Conservation (phyloP, 2,888 invertebrate genomes). For the Escarpia spicata region DNA sequence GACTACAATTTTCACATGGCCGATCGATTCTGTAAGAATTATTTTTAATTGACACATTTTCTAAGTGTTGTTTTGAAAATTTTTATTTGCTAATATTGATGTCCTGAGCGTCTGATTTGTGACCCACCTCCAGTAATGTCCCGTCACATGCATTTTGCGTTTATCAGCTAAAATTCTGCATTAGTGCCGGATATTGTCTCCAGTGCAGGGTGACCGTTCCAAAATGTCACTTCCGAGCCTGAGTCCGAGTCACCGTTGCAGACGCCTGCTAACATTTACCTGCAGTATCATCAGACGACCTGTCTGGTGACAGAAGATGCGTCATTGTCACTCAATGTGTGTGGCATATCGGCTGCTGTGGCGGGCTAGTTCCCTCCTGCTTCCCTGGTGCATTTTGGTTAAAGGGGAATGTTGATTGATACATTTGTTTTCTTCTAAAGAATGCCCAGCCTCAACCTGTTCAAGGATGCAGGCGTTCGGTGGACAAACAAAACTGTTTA, state of each 20-base stretch:
- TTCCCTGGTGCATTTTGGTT: not conserved
- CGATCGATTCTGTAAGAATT: not conserved
- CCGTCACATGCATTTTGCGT: not conserved
- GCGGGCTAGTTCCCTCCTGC: not conserved
- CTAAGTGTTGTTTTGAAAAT: not conserved
- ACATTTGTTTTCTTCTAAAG: not conserved
- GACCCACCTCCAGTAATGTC: not conserved
- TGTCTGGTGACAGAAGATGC: not conserved
- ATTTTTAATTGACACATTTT: not conserved
- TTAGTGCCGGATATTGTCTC: slow-evolving; percentile 1
- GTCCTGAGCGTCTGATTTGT: not conserved
- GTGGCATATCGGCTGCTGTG: not conserved
- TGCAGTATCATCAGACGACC: not conserved
- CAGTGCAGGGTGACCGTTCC: not conserved
- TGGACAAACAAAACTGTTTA: too few species aligned
- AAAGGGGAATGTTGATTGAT: not conserved
- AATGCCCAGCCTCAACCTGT: too few species aligned
- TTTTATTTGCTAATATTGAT: not conserved
- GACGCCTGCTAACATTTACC: not conserved
- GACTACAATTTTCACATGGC: too few species aligned
- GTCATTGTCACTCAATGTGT: not conserved
- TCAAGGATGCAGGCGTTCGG: too few species aligned
- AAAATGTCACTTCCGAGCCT: not conserved
- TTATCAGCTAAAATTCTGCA: slow-evolving; percentile 13
- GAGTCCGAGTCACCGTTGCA: not conserved